A percentile compares a stretch with the other conserved stretches of the same genome.
These are phyloP conservation scores for Sciaenops ocellatus DNA, from an alignment of 2,797 vertebrate species.

Conservation along the genomic window DNA sequence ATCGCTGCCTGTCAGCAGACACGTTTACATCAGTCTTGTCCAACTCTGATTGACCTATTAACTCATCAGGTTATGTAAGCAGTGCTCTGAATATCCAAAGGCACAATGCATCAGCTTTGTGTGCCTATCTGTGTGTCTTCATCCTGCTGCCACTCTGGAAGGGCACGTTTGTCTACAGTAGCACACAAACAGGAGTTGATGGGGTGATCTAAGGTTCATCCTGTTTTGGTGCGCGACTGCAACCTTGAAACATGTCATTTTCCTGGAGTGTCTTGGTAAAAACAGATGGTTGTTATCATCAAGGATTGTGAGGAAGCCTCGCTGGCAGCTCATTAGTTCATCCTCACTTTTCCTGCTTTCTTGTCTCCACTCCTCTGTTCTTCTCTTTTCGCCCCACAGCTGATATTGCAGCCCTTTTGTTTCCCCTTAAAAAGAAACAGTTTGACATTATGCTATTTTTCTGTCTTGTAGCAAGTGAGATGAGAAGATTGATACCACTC, in stretches of 20 bases:
- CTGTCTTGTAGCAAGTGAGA: background rate
- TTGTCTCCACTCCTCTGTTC: slow-evolving; percentile 12
- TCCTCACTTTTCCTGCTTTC: slow-evolving; percentile 46
- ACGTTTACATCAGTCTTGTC: slow-evolving; percentile 74
- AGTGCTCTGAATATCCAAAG: background rate
- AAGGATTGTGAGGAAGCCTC: slow-evolving; percentile 64
- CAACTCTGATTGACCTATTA: slow-evolving; percentile 64
- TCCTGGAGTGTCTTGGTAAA: slow-evolving; percentile 76
- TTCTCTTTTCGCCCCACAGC: background rate
- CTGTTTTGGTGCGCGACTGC: slow-evolving; percentile 83
- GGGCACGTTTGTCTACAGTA: slow-evolving; percentile 69
- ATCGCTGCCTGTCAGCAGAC: slow-evolving; percentile 67
- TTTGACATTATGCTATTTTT: background rate
- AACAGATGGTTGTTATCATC: slow-evolving; percentile 80
- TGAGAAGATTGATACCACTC: too few species aligned
- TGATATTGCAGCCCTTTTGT: background rate
- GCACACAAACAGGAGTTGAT: slow-evolving; percentile 75
- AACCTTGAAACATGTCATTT: slow-evolving; percentile 84
- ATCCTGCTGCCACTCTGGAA: slow-evolving; percentile 78
- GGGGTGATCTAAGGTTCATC: slow-evolving; percentile 79
- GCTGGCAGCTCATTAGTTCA: slow-evolving; percentile 69
- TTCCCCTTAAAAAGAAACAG: background rate
- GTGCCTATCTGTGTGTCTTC: slow-evolving; percentile 57
- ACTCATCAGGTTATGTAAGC: slow-evolving; percentile 69
- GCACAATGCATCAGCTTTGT: slow-evolving; percentile 28